Percentiles rank a stretch among this genome's conserved stretches.
Evolutionary conservation across 2,113 vertebrate genomes (phyloP).

Genomic region (Turnix velox): DNA sequence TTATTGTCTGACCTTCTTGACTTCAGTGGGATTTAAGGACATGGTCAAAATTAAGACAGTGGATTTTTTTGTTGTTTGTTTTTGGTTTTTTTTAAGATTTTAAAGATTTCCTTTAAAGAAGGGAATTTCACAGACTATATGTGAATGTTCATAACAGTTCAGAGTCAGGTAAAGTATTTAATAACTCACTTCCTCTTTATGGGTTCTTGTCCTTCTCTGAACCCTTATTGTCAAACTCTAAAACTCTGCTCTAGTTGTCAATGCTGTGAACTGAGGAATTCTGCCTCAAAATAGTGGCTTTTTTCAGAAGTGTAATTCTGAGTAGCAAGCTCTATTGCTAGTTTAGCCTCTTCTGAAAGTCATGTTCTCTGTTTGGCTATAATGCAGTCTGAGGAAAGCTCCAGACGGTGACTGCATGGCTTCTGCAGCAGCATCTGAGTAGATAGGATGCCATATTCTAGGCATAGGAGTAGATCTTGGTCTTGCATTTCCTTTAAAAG

Average conservation of each 20-base stretch:
- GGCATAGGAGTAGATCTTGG: background rate
- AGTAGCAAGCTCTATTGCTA: background rate
- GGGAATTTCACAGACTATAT: background rate
- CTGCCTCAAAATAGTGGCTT: background rate
- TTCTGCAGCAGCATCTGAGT: background rate
- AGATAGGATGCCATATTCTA: background rate
- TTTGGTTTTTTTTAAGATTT: background rate
- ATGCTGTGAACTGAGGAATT: too few species aligned
- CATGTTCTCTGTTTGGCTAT: accelerated
- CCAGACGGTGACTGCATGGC: background rate
- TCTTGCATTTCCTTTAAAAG: background rate
- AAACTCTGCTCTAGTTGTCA: background rate
- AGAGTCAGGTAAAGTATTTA: background rate
- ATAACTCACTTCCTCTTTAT: background rate
- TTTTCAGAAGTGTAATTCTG: background rate
- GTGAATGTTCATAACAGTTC: background rate
- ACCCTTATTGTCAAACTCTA: background rate
- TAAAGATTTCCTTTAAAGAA: background rate
- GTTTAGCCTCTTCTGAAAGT: background rate
- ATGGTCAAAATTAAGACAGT: background rate
- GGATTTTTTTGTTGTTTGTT: too few species aligned
- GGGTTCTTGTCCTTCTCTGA: background rate
- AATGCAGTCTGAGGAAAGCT: accelerated
- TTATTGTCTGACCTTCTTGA: background rate
- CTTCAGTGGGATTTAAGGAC: background rate